Evolutionary conservation across 2,113 vertebrate species (phyloP), one percentile per base, ranked within the genome.

Genomic region (Herpailurus yagouaroundi): DNA sequence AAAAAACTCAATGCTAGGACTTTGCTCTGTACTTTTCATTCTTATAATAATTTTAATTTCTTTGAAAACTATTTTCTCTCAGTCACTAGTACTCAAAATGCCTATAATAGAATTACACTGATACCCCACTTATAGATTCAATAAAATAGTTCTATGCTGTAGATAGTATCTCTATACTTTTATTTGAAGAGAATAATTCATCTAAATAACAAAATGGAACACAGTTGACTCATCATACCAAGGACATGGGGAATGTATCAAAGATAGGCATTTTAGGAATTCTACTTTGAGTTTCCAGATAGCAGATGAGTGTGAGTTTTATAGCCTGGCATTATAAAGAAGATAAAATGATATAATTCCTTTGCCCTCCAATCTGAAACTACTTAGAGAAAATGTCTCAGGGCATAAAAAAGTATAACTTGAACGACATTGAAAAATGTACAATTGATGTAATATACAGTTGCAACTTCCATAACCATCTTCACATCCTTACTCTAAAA

Each of bases 1-100:
- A 36, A 88, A 92, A 4, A 85, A 4, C 27, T 0, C 15, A 79
- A 68, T 50, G 18, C 7, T 68, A 50, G 48, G 16, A 14, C 41
- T 79, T n/a, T 52, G 4, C 36, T 33, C 36, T 93, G 14, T 48
- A 92, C 2, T 91, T 97, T 95, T 50, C 16, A 84, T 66, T 76
- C 94, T 92, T 76, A 89, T 41, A 87, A 69, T 41, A 93, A 63
- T 83, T 81, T 94, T 27, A 89, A 79, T 82, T 92, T 29, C 52
- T 88, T 63, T 84, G 19, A 84, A 45, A 76, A 1, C 27, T 36
- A 81, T 87, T 74, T 97, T 89, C n/a, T 81, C 77, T 93, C n/a
- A 63, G 33, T 74, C 52, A 84, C 6, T 48, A 86, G 25, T 19
- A 48, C 63, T 41, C 76, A 73, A 93, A 48, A 31, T 86, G 45